These are phyloP conservation scores for Heteromyza rotundicornis DNA, from an alignment of 2,888 invertebrate genomes.

Conservation along the genomic window DNA sequence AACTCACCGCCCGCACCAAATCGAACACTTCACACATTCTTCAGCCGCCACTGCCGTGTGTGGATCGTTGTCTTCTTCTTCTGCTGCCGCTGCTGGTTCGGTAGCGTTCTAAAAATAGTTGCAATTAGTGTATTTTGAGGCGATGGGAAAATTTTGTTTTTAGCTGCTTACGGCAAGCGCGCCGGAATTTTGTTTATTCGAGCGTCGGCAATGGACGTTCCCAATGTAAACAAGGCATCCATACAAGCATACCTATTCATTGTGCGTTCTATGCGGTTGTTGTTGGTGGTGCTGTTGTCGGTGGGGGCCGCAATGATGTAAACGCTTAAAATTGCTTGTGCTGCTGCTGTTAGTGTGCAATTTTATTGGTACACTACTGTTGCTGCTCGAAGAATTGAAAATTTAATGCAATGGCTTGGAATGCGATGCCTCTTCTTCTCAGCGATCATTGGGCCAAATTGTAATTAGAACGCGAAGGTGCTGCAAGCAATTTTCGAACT, in stretches of 20 bases:
- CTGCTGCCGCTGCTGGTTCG: too few relatives aligned
- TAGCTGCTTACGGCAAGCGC: conserved; percentile 12
- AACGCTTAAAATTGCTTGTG: conserved; percentile 30
- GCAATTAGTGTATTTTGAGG: conserved; percentile 17
- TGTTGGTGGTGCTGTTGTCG: conserved; percentile 11
- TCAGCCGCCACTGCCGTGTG: conserved; percentile 13
- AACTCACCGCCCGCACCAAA: background rate
- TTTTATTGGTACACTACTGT: conserved; percentile 46
- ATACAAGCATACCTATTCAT: background rate
- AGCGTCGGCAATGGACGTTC: conserved; percentile 11
- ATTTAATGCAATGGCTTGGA: conserved; percentile 16
- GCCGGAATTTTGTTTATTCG: conserved; percentile 5
- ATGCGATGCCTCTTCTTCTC: conserved; percentile 15
- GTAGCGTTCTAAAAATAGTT: conserved; percentile 21
- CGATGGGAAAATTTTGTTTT: conserved; percentile 16
- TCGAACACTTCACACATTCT: conserved; percentile 5
- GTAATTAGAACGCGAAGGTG: conserved; percentile 56
- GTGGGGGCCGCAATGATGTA: conserved; percentile 40
- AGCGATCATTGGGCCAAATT: conserved; percentile 52
- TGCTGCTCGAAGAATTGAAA: background rate
- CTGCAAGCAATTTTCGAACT: conserved; percentile 24
- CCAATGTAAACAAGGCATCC: conserved; percentile 5
- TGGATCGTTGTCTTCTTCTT: conserved; percentile 8
- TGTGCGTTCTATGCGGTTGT: background rate
- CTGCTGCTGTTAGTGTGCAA: conserved; percentile 36